Conservation (phyloP, 2,888 invertebrate species). For the Chromoteleia sp. region DNA sequence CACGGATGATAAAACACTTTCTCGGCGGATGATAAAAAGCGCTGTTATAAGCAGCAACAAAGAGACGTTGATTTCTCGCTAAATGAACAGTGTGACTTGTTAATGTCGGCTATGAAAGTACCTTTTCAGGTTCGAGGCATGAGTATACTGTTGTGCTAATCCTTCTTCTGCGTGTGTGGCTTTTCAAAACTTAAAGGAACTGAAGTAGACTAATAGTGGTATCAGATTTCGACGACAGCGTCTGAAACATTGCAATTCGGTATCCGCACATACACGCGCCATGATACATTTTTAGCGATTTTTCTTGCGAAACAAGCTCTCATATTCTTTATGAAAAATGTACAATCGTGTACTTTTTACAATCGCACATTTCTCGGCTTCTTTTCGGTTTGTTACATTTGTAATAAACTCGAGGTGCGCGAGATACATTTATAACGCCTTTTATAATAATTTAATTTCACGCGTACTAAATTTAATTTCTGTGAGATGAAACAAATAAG, state of each 20-base stretch:
- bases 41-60: slow-evolving; percentile 55
- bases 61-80: slow-evolving; percentile 61
- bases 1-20: too few species aligned
- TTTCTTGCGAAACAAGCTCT: slow-evolving; percentile 49
- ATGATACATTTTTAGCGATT: slow-evolving; percentile 57
- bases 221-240: slow-evolving; percentile 68
- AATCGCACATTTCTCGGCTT: slow-evolving; percentile 41
- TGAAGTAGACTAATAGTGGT: slow-evolving; percentile 68
- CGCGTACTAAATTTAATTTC: too few species aligned
- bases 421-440: slow-evolving; percentile 24
- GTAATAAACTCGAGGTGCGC: slow-evolving; percentile 39
- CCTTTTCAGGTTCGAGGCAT: slow-evolving; percentile 50
- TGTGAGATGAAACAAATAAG: too few species aligned
- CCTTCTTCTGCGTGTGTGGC: slow-evolving; percentile 65
- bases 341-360: slow-evolving; percentile 48
- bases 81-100: slow-evolving; percentile 65
- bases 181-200: slow-evolving; percentile 52
- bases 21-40: slow-evolving; percentile 52
- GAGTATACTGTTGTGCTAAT: slow-evolving; percentile 62
- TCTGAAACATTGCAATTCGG: slow-evolving; percentile 63
- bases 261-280: slow-evolving; percentile 45
- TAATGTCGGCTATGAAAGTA: slow-evolving; percentile 64
- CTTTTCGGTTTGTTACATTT: slow-evolving; percentile 25
- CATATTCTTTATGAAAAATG: slow-evolving; percentile 61
- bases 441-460: slow-evolving; percentile 30